These are phyloP conservation scores for Orgyia antiqua DNA, from an alignment of 2,888 invertebrate genomes.

Conservation along the genomic window DNA sequence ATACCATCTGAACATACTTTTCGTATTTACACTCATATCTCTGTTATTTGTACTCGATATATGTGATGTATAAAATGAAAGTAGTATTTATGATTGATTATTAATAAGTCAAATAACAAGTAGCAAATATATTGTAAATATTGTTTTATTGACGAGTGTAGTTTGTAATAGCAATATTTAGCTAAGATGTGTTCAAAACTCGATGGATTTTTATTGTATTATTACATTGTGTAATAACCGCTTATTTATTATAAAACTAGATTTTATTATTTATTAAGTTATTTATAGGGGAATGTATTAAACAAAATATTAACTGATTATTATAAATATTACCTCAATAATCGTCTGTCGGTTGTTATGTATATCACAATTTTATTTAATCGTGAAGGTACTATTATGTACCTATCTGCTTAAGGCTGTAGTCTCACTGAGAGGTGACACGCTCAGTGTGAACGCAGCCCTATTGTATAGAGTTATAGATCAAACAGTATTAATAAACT, in stretches of 20 bases:
- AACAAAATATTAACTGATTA: conserved; percentile 40
- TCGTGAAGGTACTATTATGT: conserved; percentile 9
- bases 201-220: conserved; percentile 53
- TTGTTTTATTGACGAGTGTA: conserved; percentile 57
- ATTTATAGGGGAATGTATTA: conserved; percentile 40
- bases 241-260: conserved; percentile 66
- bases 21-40: too few species aligned
- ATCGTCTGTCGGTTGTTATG: conserved; percentile 39
- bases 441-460: conserved; percentile 3
- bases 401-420: not conserved
- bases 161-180: conserved; percentile 65
- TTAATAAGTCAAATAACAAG: conserved; percentile 15
- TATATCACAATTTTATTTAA: conserved; percentile 33
- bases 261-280: conserved; percentile 64
- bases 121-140: conserved; percentile 63
- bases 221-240: conserved; percentile 49
- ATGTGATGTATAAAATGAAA: too few species aligned
- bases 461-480: conserved; percentile 31
- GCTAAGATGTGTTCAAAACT: conserved; percentile 74
- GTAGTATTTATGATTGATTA: too few species aligned
- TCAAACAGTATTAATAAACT: conserved; percentile 59
- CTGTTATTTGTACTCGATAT: too few species aligned
- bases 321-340: conserved; percentile 50
- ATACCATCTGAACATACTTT: too few species aligned
- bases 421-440: not conserved